Base-by-base conservation (phyloP, 2,797 vertebrate species). In the Pangasius mekongensis region DNA sequence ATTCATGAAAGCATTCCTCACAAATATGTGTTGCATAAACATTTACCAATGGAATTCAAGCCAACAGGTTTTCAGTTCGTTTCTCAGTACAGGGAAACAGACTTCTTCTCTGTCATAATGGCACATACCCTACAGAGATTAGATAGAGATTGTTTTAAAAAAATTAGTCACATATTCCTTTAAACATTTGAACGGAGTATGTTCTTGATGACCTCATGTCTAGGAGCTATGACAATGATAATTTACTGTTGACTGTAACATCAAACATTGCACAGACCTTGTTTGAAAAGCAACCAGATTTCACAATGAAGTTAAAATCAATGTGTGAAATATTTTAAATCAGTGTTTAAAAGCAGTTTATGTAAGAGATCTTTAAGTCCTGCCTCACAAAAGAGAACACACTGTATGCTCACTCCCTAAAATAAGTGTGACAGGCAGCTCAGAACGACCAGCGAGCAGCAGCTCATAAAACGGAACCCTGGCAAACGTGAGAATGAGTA, bases 401-500 rank as follows among this genome's bases (percentile, higher is more conserved):
- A 58, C 58, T 87, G 30, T 64, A 62, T 77, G 62, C 73, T 54
- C 49, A 62, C 54, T 82, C 86, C 82, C 84, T 85, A 87, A 87
- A 88, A 88, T 87, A 88, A 91, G 84, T 78, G 43, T 80, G 89
- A 89, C 80, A 85, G 87, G 89, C 86, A 86, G 81, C 71, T 62
- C 83, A 18, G 77, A 91, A 85, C 56, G 66, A 82, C 54, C 33
- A 39, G 82, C 43, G 36, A 58, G 85, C 49, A 87, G 54, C 39
- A 78, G 86, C 85, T 86, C 88, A 90, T 86, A 90, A 92, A 91
- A 90, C 88, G 85, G 66, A 91, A 90, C 86, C 69, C 89, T 86
- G 78, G 88, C 89, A 89, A 89, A 90, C 87, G 83, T 91, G 91
- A 88, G 81, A 49, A 76, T 91, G 91, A 87, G 66, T 67, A 84